Base-by-base conservation (phyloP, 2,797 vertebrate genomes). In the Lagodon rhomboides region DNA sequence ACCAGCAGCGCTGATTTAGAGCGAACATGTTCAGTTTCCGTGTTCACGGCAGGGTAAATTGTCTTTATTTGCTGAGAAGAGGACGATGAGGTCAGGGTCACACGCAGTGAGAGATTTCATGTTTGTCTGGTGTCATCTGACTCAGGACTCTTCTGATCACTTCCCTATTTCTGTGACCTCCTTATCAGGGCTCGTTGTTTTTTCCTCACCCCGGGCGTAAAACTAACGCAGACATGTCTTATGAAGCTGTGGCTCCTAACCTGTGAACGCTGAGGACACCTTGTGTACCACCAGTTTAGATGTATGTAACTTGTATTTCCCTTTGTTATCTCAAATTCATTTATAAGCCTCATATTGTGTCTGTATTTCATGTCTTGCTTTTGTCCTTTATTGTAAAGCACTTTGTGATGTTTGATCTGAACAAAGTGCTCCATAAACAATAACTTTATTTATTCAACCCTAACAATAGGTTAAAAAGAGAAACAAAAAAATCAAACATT, bases 21-120 rank as follows among this genome's bases (percentile, higher is more conserved):
- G 44, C 59, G 65, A 84, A 60, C 79, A 71, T 15, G 73, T 70
- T 60, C 49, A 38, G 18, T 54, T 75, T 56, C 69, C 59, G 43
- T 38, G 54, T 50, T 84, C 22, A 53, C 53, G 17, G 38, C 18
- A 47, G 53, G 11, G 44, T 56, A 12, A 49, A 51, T 23, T n/a
- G 23, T 65, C 47, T 63, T 41, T 41, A 15, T 18, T 22, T 13
- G 16, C 59, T 38, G 43, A 34, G 23, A 30, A 9, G 41, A 23
- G 46, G 11, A 46, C 8, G 38, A 50, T 17, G 41, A 60, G 46
- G 20, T 51, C 7, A 17, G 6, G 41, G 16, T 4, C 10, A 23
- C 12, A 58, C 16, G 16, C 12, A n/a, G 4, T 22, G 41, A 55
- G n/a, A 22, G 11, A 47, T 55, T 56, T 17, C 30, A 16, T 55